A percentile compares a stretch with the other conserved stretches of the same genome.
Evolutionary conservation across 2,797 vertebrate species (phyloP).

Genomic region (Premnoplex brunnescens): DNA sequence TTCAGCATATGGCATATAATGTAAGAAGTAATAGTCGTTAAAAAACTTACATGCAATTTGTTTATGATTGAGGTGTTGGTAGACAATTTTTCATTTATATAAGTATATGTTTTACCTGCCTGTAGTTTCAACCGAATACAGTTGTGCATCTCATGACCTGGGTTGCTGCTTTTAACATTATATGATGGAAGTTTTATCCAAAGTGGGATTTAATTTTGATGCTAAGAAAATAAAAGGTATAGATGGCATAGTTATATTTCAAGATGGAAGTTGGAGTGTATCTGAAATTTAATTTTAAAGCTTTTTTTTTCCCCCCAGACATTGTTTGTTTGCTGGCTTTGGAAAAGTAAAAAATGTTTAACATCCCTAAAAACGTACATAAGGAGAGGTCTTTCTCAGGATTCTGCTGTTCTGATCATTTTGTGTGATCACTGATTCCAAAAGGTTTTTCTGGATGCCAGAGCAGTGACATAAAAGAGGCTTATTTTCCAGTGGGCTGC

Average conservation of each 20-base stretch:
- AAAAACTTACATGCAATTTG: neutral
- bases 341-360: neutral
- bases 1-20: neutral
- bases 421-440: neutral
- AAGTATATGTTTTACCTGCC: neutral
- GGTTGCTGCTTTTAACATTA: neutral
- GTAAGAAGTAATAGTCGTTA: neutral
- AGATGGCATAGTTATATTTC: neutral
- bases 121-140: neutral
- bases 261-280: neutral
- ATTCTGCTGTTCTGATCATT: neutral
- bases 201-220: neutral
- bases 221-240: neutral
- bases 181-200: neutral
- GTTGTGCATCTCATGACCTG: neutral
- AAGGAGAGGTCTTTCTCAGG: neutral
- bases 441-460: neutral
- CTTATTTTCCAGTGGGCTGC: neutral
- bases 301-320: neutral
- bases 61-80: neutral
- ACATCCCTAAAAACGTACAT: neutral
- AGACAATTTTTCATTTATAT: neutral
- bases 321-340: neutral
- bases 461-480: neutral
- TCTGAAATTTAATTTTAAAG: neutral